Conservation (phyloP, 2,797 vertebrate genomes). For the Onychomys torridus region DNA sequence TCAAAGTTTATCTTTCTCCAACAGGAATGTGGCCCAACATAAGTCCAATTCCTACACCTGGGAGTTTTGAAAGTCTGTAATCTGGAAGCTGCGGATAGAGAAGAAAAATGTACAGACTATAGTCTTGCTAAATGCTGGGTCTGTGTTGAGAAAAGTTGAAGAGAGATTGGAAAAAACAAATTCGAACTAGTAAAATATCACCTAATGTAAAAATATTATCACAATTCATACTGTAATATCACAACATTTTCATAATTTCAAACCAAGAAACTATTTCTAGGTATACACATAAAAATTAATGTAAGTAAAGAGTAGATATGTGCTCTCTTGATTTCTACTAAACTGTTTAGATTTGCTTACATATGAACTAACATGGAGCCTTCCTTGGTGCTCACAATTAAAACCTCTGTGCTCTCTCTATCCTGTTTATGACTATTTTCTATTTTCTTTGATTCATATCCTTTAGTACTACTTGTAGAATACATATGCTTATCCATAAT, state of each 20-base stretch:
- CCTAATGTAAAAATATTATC: neutral
- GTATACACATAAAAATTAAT: too few relatives aligned
- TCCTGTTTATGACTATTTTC: neutral
- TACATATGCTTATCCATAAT: neutral
- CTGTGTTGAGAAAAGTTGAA: neutral
- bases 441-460: neutral
- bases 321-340: neutral
- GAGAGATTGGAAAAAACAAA: neutral
- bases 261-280: neutral
- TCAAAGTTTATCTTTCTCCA: neutral
- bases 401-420: neutral
- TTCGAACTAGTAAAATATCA: neutral
- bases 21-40: too few relatives aligned
- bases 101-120: neutral
- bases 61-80: neutral
- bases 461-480: neutral
- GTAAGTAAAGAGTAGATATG: neutral
- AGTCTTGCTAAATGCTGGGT: neutral
- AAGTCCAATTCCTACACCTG: neutral
- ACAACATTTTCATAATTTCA: neutral
- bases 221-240: neutral
- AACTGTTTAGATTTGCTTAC: neutral
- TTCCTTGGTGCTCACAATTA: neutral
- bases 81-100: neutral
- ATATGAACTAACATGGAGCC: neutral